Evolutionary conservation across 1,140 invertebrate genomes (phyloP).

Genomic region (Dendroctonus ponderosae): DNA sequence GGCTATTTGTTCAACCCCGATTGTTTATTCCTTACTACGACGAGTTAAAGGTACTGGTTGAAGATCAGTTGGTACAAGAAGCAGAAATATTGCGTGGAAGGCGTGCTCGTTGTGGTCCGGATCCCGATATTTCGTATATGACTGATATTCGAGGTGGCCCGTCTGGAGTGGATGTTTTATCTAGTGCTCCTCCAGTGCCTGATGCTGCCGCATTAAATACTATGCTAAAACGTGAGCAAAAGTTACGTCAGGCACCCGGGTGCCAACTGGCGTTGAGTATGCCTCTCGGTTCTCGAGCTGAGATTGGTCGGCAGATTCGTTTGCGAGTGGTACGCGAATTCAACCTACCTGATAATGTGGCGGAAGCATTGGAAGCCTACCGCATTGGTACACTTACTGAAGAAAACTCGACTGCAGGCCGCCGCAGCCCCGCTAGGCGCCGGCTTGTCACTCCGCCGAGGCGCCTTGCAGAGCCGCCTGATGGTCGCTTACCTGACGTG

Average conservation of each 20-base stretch:
- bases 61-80: constrained; percentile 80
- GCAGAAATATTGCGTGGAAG: constrained; percentile 73
- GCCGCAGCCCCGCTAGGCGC: constrained; percentile 22
- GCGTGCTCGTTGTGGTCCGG: constrained; percentile 62
- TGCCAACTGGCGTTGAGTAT: constrained; percentile 75
- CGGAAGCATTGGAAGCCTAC: constrained; percentile 71
- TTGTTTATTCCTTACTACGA: constrained; percentile 93
- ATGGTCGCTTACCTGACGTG: constrained; percentile 26
- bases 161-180: constrained; percentile 62
- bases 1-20: constrained; percentile 79
- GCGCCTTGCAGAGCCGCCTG: constrained; percentile 24
- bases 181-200: constrained; percentile 65
- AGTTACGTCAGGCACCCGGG: constrained; percentile 75
- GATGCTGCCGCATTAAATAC: constrained; percentile 72
- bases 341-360: constrained; percentile 87
- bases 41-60: constrained; percentile 85
- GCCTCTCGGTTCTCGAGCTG: constrained; percentile 71
- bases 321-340: constrained; percentile 90
- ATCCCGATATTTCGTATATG: constrained; percentile 94
- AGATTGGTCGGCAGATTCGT: constrained; percentile 76
- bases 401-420: constrained; percentile 1
- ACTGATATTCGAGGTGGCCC: constrained; percentile 65
- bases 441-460: constrained; percentile 24
- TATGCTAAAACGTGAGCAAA: constrained; percentile 84
- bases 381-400: constrained; percentile 30